These are phyloP conservation scores for Ceratoteleas bidentatus DNA, from an alignment of 1,140 invertebrate genomes.

Conservation along the genomic window DNA sequence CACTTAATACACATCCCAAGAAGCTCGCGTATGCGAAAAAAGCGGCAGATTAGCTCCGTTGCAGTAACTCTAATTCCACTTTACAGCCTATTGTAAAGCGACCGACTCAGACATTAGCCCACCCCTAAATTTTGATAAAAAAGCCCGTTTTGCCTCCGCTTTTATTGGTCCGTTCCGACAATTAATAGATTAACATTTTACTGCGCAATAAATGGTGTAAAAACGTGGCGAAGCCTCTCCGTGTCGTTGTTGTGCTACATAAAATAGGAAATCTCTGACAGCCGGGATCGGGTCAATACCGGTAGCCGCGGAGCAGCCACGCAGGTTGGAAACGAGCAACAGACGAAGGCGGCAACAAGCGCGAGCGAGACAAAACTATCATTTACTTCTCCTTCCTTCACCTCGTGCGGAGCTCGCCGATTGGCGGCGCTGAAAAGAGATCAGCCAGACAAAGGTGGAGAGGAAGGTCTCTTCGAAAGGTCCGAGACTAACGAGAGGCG, in stretches of 20 bases:
- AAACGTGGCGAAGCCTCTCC: constrained; percentile 8
- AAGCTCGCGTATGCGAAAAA: no score
- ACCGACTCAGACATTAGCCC: no score
- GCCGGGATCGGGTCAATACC: constrained; percentile 55
- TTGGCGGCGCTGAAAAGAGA: constrained; percentile 40
- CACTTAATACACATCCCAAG: no score
- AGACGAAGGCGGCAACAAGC: constrained; percentile 24
- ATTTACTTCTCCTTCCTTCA: constrained; percentile 49
- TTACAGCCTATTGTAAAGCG: no score
- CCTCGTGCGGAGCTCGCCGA: constrained; percentile 23
- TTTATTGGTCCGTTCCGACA: neutral
- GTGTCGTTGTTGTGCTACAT: constrained; percentile 30
- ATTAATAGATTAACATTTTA: constrained; percentile 22
- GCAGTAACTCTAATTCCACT: no score
- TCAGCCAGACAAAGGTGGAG: constrained; percentile 17
- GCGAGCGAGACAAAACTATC: constrained; percentile 47
- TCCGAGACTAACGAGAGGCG: no score
- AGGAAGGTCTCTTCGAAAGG: no score
- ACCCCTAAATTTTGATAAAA: neutral
- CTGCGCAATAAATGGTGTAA: constrained; percentile 14
- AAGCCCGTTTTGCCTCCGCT: no score
- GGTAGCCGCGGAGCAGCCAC: constrained; percentile 23
- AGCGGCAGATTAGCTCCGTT: no score
- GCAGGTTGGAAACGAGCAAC: constrained; percentile 14
- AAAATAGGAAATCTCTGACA: constrained; percentile 57